Conservation (phyloP, 1,140 invertebrate genomes). For the Bursaphelenchus mucronatus region DNA sequence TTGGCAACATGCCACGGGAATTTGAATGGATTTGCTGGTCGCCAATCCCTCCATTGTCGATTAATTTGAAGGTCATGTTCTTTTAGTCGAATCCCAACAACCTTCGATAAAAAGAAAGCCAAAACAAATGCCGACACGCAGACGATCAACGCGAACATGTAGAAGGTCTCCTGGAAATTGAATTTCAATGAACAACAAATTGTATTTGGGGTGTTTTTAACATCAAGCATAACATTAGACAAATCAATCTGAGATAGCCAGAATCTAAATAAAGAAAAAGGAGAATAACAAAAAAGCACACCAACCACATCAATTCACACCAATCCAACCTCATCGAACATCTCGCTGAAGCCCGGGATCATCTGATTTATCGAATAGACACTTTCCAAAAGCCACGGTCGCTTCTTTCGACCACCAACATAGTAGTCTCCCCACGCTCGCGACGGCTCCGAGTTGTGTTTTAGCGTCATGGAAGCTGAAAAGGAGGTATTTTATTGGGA, state of each 20-base stretch:
- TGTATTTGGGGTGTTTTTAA: not conserved
- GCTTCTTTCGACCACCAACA: slow-evolving; percentile 31
- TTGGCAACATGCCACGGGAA: slow-evolving; percentile 35
- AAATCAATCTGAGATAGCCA: not conserved
- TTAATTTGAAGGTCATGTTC: slow-evolving; percentile 43
- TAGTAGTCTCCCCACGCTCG: slow-evolving; percentile 46
- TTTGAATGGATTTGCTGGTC: slow-evolving; percentile 41
- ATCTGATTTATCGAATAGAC: slow-evolving; percentile 44
- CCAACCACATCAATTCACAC: not conserved
- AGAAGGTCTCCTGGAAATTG: slow-evolving; percentile 44
- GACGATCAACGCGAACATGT: slow-evolving; percentile 43
- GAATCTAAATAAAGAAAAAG: not conserved
- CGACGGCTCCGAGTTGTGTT: too few relatives aligned
- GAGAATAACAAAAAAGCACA: slow-evolving; percentile 7
- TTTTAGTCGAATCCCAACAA: slow-evolving; percentile 37
- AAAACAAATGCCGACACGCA: slow-evolving; percentile 38
- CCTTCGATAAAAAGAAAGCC: slow-evolving; percentile 35
- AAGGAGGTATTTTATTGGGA: too few relatives aligned
- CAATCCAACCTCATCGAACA: slow-evolving; percentile 48
- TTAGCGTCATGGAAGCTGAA: too few relatives aligned
- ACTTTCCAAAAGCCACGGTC: slow-evolving; percentile 41
- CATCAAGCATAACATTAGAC: too few relatives aligned
- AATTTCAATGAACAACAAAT: not conserved
- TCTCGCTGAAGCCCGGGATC: slow-evolving; percentile 48
- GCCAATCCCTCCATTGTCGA: slow-evolving; percentile 47